Conservation (phyloP, 1,140 invertebrate species). For the Nephotettix cincticeps region DNA sequence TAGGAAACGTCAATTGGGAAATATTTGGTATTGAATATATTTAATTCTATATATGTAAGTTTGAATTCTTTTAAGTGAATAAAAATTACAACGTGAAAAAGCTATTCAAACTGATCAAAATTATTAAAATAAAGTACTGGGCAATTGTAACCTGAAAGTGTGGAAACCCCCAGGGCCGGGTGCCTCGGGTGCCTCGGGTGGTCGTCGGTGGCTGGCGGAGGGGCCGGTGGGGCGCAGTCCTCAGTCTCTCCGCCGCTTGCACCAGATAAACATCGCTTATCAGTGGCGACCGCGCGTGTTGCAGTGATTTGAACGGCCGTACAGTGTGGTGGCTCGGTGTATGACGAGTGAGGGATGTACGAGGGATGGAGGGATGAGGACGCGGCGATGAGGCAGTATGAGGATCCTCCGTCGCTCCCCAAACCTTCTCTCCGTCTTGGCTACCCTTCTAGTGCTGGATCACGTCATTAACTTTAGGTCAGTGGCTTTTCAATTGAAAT, state of each 20-base stretch:
- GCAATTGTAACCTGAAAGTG: too few relatives aligned
- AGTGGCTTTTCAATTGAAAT: too few relatives aligned
- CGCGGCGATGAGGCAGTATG: conserved; percentile 12
- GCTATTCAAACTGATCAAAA: too few relatives aligned
- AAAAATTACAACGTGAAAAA: too few relatives aligned
- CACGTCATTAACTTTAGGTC: conserved; percentile 8
- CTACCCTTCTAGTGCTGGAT: neutral
- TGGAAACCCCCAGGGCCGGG: too few relatives aligned
- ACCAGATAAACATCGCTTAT: neutral
- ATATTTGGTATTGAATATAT: too few relatives aligned
- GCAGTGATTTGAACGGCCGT: neutral
- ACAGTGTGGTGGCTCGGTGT: neutral
- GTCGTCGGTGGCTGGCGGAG: neutral
- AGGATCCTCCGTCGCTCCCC: neutral
- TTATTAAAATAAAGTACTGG: too few relatives aligned
- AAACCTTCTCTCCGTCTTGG: neutral
- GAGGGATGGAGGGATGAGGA: neutral
- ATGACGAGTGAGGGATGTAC: neutral
- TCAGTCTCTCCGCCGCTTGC: neutral
- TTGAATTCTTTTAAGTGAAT: too few relatives aligned
- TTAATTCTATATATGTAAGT: too few relatives aligned
- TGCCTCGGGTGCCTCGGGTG: too few relatives aligned
- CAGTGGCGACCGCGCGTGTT: neutral
- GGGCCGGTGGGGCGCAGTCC: neutral
- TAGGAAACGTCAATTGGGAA: too few relatives aligned